Percentiles rank a stretch among this genome's conserved stretches.
These are phyloP conservation scores for Laodelphax striatellus DNA, from an alignment of 1,140 invertebrate species.

Conservation along the genomic window DNA sequence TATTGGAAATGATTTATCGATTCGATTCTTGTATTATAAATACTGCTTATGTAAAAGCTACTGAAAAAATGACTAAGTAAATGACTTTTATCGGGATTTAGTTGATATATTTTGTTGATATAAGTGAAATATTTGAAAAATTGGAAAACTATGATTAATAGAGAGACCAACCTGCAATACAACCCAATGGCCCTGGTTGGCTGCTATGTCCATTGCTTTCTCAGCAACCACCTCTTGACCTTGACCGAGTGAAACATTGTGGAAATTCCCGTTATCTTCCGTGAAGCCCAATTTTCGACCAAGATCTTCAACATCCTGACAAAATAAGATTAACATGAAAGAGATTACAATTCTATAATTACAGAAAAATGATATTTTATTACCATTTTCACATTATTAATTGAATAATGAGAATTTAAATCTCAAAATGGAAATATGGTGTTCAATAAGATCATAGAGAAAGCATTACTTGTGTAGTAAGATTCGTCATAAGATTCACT, in stretches of 20 bases:
- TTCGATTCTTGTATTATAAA: too few relatives aligned
- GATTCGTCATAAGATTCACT: too few relatives aligned
- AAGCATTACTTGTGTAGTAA: too few relatives aligned
- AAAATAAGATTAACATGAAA: slow-evolving; percentile 10
- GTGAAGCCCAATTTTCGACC: slow-evolving; percentile 77
- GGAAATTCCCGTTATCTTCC: slow-evolving; percentile 73
- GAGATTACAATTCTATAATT: background rate
- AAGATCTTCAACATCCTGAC: slow-evolving; percentile 76
- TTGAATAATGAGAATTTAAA: too few relatives aligned
- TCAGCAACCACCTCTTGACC: slow-evolving; percentile 93
- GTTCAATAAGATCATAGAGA: too few relatives aligned
- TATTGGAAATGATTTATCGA: slow-evolving; percentile 1
- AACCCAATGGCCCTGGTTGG: slow-evolving; percentile 87
- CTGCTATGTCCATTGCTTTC: slow-evolving; percentile 75
- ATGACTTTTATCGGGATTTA: too few relatives aligned
- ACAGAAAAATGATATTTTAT: too few relatives aligned
- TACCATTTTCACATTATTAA: too few relatives aligned
- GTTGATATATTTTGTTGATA: too few relatives aligned
- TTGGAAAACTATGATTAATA: background rate
- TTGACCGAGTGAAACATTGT: slow-evolving; percentile 94
- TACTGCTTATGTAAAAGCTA: too few relatives aligned
- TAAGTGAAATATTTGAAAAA: slow-evolving; percentile 1
- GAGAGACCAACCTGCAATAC: slow-evolving; percentile 57
- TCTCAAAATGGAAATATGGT: too few relatives aligned
- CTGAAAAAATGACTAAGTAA: too few relatives aligned